Base-by-base conservation (phyloP, 2,888 invertebrate genomes). In the Lithosia quadra region DNA sequence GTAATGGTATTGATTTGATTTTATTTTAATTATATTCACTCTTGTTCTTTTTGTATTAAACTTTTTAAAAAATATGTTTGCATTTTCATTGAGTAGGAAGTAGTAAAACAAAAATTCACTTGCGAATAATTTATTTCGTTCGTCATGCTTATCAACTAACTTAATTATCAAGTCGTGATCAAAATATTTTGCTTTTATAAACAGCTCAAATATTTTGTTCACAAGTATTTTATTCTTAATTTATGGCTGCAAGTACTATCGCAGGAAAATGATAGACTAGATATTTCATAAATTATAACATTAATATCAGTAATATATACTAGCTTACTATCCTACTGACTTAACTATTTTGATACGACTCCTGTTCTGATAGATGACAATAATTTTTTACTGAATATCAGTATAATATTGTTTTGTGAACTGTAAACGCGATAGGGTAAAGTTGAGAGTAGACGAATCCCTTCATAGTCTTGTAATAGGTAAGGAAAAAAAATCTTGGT, bases 1-100 rank as follows among this genome's bases (percentile, higher is more conserved):
- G 94, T 84, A 84, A 86, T 73, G 93, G 93, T 67, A 87, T 94
- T 79, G 90, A 94, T 79, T 86, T 94, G 73, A 90, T 94, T 86
- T 90, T 93, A 87, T 74, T 91, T 69, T 93, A 90, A 79, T 55
- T 67, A 65, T 68, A 74, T 72, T 73, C 59, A 65, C 55, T 65
- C 70, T 71, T 68, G 61, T 73, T 73, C 74, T 74, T 72, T 76
- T 76, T 79, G 69, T 77, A 81, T 75, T 77, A 76, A 81, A 77
- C 77, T 80, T 78, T 71, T 65, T 73, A 72, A 71, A 68, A 72
- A 62, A 73, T 70, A 71, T 68, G 73, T 74, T 73, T 70, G 74
- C 64, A 71, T 73, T 75, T 58, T 33, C 55, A 18, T 21, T 65
- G 61, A 53, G 39, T 60, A 69, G 65, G 68, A 61, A 70, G 71